Conservation (phyloP, 2,888 invertebrate genomes). For the Lycophotia porphyrea region DNA sequence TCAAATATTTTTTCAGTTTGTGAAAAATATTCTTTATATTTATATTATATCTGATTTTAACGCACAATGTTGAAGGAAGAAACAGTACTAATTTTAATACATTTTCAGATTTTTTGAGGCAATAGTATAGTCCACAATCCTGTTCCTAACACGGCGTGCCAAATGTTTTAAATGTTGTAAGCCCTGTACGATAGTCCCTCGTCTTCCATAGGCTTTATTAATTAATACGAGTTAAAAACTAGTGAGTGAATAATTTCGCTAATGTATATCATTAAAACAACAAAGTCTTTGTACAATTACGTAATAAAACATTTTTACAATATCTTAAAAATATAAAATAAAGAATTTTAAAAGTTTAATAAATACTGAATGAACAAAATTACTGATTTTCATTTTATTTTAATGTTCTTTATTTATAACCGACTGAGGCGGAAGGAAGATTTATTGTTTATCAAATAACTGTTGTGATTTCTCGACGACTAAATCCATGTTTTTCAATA, state of each 20-base stretch:
- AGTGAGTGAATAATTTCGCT: conserved; percentile 71
- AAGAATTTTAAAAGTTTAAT: conserved; percentile 84
- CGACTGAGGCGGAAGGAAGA: conserved; percentile 14
- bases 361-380: conserved; percentile 83
- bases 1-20: conserved; percentile 16
- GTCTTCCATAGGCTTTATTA: conserved; percentile 86
- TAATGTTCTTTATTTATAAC: conserved; percentile 45
- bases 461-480: conserved; percentile 79
- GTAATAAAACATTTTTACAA: conserved; percentile 87
- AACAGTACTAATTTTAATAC: conserved; percentile 57
- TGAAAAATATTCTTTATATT: conserved; percentile 30
- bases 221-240: conserved; percentile 68
- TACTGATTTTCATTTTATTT: conserved; percentile 71
- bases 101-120: conserved; percentile 60
- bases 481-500: conserved; percentile 77
- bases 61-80: conserved; percentile 62
- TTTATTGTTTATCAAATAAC: conserved; percentile 72
- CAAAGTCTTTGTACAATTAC: conserved; percentile 84
- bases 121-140: conserved; percentile 74
- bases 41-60: conserved; percentile 21
- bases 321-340: conserved; percentile 84
- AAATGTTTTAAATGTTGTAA: conserved; percentile 79
- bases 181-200: conserved; percentile 81
- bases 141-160: conserved; percentile 87
- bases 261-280: conserved; percentile 77